Percentiles rank a stretch among this genome's conserved stretches.
phyloP scores from a whole-genome alignment of 1,140 invertebrate species.

The Saxidomus purpurata region DNA sequence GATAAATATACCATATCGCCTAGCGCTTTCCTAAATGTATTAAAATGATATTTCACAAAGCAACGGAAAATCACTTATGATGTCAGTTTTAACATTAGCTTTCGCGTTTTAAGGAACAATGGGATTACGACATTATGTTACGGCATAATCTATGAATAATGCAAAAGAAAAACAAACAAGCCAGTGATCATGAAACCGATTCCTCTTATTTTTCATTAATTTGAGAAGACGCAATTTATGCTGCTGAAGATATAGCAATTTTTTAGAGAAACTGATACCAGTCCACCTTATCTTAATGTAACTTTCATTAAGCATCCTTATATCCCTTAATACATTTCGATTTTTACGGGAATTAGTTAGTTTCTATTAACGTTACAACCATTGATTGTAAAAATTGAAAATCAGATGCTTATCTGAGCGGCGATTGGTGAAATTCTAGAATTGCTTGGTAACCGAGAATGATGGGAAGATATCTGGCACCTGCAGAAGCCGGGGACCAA shows the following conservation, averaged over 20 bases:
- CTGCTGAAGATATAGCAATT: not conserved
- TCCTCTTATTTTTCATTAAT: not conserved
- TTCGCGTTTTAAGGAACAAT: no score
- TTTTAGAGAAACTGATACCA: constrained; percentile 1
- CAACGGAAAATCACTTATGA: no score
- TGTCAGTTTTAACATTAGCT: no score
- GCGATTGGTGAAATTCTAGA: constrained; percentile 45
- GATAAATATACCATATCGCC: no score
- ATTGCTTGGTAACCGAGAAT: constrained; percentile 1
- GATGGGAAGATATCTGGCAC: constrained; percentile 44
- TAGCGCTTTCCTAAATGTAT: no score
- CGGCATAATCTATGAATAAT: no score
- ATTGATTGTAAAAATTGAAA: constrained; percentile 48
- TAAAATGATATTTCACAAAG: no score
- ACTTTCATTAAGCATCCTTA: not conserved
- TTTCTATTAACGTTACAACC: constrained; percentile 30
- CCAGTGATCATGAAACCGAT: not conserved
- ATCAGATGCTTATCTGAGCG: constrained; percentile 42
- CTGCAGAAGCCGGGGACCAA: not conserved
- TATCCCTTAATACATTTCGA: constrained; percentile 39
- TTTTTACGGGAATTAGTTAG: constrained; percentile 33
- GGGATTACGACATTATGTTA: no score
- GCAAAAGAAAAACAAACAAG: not conserved
- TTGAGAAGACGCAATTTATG: constrained; percentile 12
- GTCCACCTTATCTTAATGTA: not conserved